phyloP scores from a whole-genome alignment of 2,888 invertebrate species.

The Caenorhabditis macrosperma region DNA sequence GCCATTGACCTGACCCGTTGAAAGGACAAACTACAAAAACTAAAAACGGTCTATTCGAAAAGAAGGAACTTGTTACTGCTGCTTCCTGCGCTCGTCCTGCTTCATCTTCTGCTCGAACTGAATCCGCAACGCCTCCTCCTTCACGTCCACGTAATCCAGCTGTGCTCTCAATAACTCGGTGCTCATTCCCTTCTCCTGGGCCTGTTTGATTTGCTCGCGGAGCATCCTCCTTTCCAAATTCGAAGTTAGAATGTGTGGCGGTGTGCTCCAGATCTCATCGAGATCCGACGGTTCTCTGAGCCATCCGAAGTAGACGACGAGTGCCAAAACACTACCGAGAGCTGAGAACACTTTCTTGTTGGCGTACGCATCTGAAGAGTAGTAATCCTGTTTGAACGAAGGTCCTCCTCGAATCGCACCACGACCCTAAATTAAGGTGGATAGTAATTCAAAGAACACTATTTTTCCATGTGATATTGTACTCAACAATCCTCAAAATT shows the following conservation, averaged over 20 bases:
- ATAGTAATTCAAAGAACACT: background rate
- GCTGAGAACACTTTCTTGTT: slow-evolving; percentile 70
- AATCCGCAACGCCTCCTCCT: slow-evolving; percentile 73
- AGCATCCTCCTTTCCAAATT: slow-evolving; percentile 75
- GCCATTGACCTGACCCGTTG: slow-evolving; percentile 41
- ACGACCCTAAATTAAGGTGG: slow-evolving; percentile 56
- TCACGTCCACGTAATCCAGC: slow-evolving; percentile 77
- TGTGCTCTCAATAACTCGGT: slow-evolving; percentile 73
- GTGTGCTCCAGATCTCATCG: slow-evolving; percentile 73
- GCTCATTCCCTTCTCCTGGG: slow-evolving; percentile 69
- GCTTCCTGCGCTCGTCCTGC: slow-evolving; percentile 27
- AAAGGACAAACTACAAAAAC: slow-evolving; percentile 1
- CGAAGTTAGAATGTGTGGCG: slow-evolving; percentile 72
- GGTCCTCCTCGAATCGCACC: slow-evolving; percentile 40
- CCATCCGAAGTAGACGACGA: slow-evolving; percentile 74
- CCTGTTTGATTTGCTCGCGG: slow-evolving; percentile 73
- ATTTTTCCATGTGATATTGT: too few species aligned
- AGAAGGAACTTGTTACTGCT: background rate
- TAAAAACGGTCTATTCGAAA: slow-evolving; percentile 5
- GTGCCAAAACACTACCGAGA: slow-evolving; percentile 63
- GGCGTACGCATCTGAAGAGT: slow-evolving; percentile 67
- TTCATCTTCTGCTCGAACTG: slow-evolving; percentile 69
- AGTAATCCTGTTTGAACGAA: slow-evolving; percentile 68
- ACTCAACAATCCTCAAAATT: too few species aligned
- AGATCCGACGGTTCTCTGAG: slow-evolving; percentile 76